A percentile compares a stretch with the other conserved stretches of the same genome.
These are phyloP conservation scores for Seladonia tumulorum DNA, from an alignment of 2,888 invertebrate species.

Conservation along the genomic window DNA sequence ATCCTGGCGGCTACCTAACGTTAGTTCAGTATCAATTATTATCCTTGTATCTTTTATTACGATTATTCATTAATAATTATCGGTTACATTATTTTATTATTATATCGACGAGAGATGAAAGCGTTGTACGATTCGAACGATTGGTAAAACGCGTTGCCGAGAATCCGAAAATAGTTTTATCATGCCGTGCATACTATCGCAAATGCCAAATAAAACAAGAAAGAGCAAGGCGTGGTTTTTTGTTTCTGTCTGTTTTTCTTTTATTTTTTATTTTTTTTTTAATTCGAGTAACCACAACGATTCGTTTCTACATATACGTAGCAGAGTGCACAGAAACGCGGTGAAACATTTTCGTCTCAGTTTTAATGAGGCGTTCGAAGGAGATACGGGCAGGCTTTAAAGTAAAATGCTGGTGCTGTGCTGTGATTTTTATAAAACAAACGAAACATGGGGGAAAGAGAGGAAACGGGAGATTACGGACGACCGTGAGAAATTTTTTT, in stretches of 20 bases:
- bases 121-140: constrained; percentile 54
- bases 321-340: constrained; percentile 32
- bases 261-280: constrained; percentile 44
- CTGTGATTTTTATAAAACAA: constrained; percentile 81
- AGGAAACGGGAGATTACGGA: constrained; percentile 39
- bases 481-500: constrained; percentile 71
- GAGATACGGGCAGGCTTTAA: constrained; percentile 77
- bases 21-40: constrained; percentile 77
- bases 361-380: constrained; percentile 77
- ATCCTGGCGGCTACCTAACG: constrained; percentile 73
- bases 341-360: constrained; percentile 68
- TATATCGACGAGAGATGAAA: constrained; percentile 68
- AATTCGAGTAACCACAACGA: constrained; percentile 46
- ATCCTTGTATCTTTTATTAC: constrained; percentile 67
- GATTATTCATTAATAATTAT: constrained; percentile 72
- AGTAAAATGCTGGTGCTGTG: constrained; percentile 81
- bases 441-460: constrained; percentile 31
- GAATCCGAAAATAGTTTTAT: constrained; percentile 62
- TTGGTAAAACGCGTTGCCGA: constrained; percentile 51
- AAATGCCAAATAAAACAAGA: constrained; percentile 77
- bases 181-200: constrained; percentile 74
- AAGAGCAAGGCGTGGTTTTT: constrained; percentile 49
- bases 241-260: not conserved
- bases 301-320: constrained; percentile 23
- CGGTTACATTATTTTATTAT: constrained; percentile 76